A percentile compares a stretch with the other conserved stretches of the same genome.
phyloP scores from a whole-genome alignment of 2,888 invertebrate genomes.

The Neria commutata region DNA sequence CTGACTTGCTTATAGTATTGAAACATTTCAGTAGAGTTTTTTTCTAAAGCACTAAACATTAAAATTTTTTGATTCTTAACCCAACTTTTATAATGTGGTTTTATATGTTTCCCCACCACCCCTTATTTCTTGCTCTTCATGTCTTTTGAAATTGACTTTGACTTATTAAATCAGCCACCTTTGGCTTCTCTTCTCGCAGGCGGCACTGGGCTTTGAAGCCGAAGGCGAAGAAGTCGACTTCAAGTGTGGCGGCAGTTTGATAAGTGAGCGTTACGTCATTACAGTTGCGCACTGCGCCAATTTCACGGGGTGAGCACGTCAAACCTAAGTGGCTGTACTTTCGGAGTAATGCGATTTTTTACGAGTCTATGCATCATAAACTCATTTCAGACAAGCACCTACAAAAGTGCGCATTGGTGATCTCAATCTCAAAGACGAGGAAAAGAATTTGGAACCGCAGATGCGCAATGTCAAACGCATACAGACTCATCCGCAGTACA shows the following conservation, averaged over 20 bases:
- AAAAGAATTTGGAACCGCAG: conserved; percentile 44
- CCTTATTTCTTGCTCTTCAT: no score
- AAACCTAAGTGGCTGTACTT: conserved; percentile 24
- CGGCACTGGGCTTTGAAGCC: conserved; percentile 44
- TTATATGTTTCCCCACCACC: no score
- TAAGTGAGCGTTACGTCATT: conserved; percentile 53
- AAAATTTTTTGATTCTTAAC: no score
- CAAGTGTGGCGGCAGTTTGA: conserved; percentile 59
- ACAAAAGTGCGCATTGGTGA: conserved; percentile 54
- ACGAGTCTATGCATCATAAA: neutral
- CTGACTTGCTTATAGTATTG: no score
- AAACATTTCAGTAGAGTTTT: no score
- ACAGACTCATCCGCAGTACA: conserved; percentile 46
- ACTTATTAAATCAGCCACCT: no score
- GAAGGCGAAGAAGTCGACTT: conserved; percentile 41
- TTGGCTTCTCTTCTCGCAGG: no score
- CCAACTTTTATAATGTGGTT: no score
- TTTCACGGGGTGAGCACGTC: conserved; percentile 48
- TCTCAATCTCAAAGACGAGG: conserved; percentile 46
- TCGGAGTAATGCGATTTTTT: neutral
- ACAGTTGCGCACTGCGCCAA: conserved; percentile 58
- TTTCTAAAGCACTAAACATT: no score
- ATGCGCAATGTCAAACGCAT: conserved; percentile 41
- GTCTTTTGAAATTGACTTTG: no score
- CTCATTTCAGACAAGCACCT: conserved; percentile 39